Percentiles rank a stretch among this genome's conserved stretches.
These are phyloP conservation scores for Ryuthela nishihirai DNA, from an alignment of 2,888 invertebrate species.

Conservation along the genomic window DNA sequence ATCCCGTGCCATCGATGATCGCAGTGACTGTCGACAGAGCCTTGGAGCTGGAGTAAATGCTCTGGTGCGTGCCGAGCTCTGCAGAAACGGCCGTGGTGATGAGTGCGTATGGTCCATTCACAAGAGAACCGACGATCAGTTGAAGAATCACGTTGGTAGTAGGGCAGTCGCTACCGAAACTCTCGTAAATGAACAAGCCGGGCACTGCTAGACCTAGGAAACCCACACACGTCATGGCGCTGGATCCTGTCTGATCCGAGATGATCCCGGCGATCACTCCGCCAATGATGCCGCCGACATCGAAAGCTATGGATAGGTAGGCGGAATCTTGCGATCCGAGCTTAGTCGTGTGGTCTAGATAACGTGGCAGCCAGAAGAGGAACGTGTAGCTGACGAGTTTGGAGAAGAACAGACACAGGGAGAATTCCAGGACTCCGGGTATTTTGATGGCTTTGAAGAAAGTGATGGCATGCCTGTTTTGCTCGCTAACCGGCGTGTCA, in stretches of 20 bases:
- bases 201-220: slow-evolving; percentile 80
- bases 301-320: slow-evolving; percentile 53
- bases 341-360: slow-evolving; percentile 58
- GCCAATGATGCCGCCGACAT: slow-evolving; percentile 80
- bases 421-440: slow-evolving; percentile 91
- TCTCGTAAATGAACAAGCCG: slow-evolving; percentile 42
- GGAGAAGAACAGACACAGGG: slow-evolving; percentile 88
- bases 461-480: slow-evolving; percentile 61
- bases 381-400: slow-evolving; percentile 97
- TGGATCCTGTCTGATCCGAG: slow-evolving; percentile 73
- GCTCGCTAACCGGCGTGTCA: no score
- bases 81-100: slow-evolving; percentile 96
- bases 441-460: slow-evolving; percentile 73
- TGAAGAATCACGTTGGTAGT: slow-evolving; percentile 35
- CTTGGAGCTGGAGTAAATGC: slow-evolving; percentile 75
- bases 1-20: slow-evolving; percentile 95
- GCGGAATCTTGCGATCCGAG: slow-evolving; percentile 50
- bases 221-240: slow-evolving; percentile 77
- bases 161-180: slow-evolving; percentile 29
- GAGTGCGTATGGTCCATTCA: slow-evolving; percentile 93
- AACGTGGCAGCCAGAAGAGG: slow-evolving; percentile 91
- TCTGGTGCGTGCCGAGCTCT: slow-evolving; percentile 81
- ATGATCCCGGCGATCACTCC: slow-evolving; percentile 82
- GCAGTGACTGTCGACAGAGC: slow-evolving; percentile 96
- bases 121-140: slow-evolving; percentile 50